Conservation (phyloP, 2,888 invertebrate species). For the Fragum fragum region DNA sequence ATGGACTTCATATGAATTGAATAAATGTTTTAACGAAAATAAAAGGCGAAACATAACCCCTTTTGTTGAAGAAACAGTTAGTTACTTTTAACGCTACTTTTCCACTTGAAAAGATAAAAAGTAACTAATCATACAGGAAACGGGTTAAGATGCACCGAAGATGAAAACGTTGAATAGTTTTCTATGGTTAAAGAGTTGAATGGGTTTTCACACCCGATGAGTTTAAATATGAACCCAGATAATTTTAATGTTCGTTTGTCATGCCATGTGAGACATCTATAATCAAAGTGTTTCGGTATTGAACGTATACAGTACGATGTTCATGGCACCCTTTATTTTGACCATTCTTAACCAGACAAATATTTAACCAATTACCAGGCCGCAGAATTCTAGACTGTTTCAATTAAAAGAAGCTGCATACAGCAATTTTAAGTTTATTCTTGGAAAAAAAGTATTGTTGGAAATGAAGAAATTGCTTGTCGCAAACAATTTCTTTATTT, state of each 20-base stretch:
- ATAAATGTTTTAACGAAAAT: slow-evolving; percentile 11
- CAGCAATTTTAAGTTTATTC: too few species aligned
- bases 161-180: slow-evolving; percentile 42
- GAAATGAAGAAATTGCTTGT: too few species aligned
- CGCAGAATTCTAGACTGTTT: too few species aligned
- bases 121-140: slow-evolving; percentile 16
- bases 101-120: slow-evolving; percentile 25
- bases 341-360: too few species aligned
- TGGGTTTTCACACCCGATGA: slow-evolving; percentile 22
- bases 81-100: slow-evolving; percentile 31
- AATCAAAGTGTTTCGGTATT: slow-evolving; percentile 17
- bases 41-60: slow-evolving; percentile 12
- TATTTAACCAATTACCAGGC: too few species aligned
- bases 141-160: slow-evolving; percentile 24
- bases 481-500: too few species aligned
- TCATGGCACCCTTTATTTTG: neutral
- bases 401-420: too few species aligned
- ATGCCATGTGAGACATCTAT: slow-evolving; percentile 8
- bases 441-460: too few species aligned
- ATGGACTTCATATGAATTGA: neutral
- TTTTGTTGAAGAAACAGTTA: slow-evolving; percentile 15
- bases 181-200: slow-evolving; percentile 21
- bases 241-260: slow-evolving; percentile 33
- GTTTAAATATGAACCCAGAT: slow-evolving; percentile 19
- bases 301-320: neutral